Base-by-base conservation (phyloP, 2,113 vertebrate genomes). In the Myrmophylax atrothorax region DNA sequence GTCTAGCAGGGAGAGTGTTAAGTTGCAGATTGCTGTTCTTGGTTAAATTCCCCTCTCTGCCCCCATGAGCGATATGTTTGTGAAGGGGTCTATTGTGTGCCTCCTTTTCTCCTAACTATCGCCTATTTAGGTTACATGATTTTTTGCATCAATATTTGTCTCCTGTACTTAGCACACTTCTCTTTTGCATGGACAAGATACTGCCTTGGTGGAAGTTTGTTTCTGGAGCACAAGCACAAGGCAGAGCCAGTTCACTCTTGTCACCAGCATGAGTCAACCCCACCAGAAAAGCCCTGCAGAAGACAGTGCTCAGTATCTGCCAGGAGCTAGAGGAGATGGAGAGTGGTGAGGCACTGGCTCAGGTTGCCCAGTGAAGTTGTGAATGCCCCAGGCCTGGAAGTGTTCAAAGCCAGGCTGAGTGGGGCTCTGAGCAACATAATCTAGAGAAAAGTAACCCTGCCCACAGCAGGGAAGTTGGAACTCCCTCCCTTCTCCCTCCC, bases 41-140 rank as follows among this genome's bases (percentile, higher is more conserved):
- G 50, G 19, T 73, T 73, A 19, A 20, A 7, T 24, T 77, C 7
- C 33, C 86, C 87, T 76, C 46, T 88, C 83, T 35, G 66, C 5
- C 15, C 4, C 2, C 1, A 5, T 14, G 28, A 18, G 15, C 3
- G 2, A 52, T 9, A 24, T 4, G 19, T n/a, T 18, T 56, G 3
- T 60, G n/a, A 82, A 66, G 6, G 4, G 4, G 2, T 49, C n/a
- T 59, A 4, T 24, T 52, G 22, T 26, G 47, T 8, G 84, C 24
- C 31, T 3, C 33, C 8, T 10, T 16, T 56, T 44, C 37, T 82
- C 22, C 24, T 6, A 60, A 2, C 5, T 28, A 3, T 44, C 52
- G 37, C 6, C 14, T 20, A 1, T 17, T 4, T 10, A 59, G 14
- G 8, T 4, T 56, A 13, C 5, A 46, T 5, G 12, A 59, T 6